These are phyloP conservation scores for Volucella zonaria DNA, from an alignment of 2,888 invertebrate species.

Conservation along the genomic window DNA sequence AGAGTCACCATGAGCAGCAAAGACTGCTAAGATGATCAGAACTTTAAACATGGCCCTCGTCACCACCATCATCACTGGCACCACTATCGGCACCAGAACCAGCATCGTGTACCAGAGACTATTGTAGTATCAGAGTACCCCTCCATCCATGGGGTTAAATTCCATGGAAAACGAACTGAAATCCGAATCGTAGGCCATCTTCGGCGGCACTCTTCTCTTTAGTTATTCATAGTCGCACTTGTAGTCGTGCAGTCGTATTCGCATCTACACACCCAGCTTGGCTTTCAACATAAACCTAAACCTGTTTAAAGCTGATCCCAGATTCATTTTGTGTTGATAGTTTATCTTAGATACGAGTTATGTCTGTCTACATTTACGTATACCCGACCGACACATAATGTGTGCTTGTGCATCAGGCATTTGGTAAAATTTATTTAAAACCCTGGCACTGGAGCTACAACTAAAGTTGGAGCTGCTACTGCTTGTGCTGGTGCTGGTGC, in stretches of 20 bases:
- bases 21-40: constrained; percentile 21
- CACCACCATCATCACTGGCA: constrained; percentile 24
- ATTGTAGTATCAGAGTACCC: too few species aligned
- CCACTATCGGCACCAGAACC: too few species aligned
- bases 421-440: constrained; percentile 44
- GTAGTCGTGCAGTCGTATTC: constrained; percentile 6
- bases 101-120: too few species aligned
- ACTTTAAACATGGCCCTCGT: constrained; percentile 58
- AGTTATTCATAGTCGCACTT: too few species aligned
- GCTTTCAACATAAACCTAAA: constrained; percentile 65
- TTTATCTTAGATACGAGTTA: constrained; percentile 63
- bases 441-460: background rate
- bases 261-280: constrained; percentile 24
- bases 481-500: too few species aligned
- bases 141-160: constrained; percentile 52
- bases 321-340: constrained; percentile 61
- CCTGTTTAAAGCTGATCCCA: constrained; percentile 67
- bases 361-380: constrained; percentile 8
- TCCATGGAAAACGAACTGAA: constrained; percentile 65
- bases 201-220: constrained; percentile 11
- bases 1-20: background rate
- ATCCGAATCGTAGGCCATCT: constrained; percentile 66
- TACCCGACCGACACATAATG: background rate
- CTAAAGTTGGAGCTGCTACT: background rate
- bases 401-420: background rate